phyloP scores from a whole-genome alignment of 2,113 vertebrate genomes.

The Syngnathus floridae region DNA sequence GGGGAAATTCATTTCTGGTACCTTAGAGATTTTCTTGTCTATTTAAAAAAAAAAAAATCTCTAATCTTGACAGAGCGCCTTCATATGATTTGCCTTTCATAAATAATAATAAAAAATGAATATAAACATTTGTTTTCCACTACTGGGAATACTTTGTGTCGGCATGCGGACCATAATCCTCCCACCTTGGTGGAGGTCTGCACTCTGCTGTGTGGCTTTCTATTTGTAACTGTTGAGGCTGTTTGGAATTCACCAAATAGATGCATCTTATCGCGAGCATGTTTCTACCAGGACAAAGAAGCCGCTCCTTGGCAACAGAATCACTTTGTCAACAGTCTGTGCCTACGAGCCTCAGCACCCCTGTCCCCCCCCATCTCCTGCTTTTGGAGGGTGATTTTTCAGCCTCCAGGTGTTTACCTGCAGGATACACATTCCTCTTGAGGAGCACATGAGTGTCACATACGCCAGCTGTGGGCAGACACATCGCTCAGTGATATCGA shows the following conservation, averaged over 20 bases:
- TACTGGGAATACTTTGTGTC: not conserved
- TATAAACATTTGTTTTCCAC: not conserved
- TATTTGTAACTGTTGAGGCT: not conserved
- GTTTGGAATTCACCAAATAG: not conserved
- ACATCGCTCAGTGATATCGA: slow-evolving; percentile 61
- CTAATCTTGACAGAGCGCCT: not conserved
- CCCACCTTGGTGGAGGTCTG: not conserved
- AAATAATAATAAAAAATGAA: not conserved
- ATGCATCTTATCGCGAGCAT: not conserved
- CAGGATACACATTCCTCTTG: slow-evolving; percentile 67
- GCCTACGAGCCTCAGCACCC: slow-evolving; percentile 47
- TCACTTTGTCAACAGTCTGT: slow-evolving; percentile 64
- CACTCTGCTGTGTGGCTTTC: not conserved
- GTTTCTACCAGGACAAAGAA: slow-evolving; percentile 17
- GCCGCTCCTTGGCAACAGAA: slow-evolving; percentile 32
- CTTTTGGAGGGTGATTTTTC: slow-evolving; percentile 63
- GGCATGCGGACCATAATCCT: not conserved
- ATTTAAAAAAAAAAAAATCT: not conserved
- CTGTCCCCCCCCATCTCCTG: slow-evolving; percentile 45
- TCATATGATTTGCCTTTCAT: not conserved
- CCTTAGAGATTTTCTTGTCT: not conserved
- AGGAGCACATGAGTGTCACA: slow-evolving; percentile 72
- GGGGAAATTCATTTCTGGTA: not conserved
- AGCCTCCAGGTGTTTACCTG: slow-evolving; percentile 74
- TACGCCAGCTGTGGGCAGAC: slow-evolving; percentile 58